Base-by-base conservation (phyloP, 2,113 vertebrate genomes). In the Myotis lucifugus region DNA sequence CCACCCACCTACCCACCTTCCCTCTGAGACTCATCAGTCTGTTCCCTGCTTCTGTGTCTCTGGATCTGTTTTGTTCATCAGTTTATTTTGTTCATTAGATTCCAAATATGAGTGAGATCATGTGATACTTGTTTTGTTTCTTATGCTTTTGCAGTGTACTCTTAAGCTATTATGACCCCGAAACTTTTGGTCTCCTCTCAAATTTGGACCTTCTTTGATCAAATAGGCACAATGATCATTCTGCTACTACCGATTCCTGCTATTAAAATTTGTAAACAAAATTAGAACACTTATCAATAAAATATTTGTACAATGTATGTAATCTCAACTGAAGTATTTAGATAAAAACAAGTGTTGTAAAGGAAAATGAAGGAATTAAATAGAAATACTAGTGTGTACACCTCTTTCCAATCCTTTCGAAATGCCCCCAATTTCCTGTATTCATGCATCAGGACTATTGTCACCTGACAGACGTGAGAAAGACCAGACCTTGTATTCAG, bases 201-300 rank as follows among this genome's bases (percentile, higher is more conserved):
- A n/a, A 27, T 61, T 73, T 91, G 32, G 17, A 54, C 0, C 5
- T 21, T 59, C 0, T 66, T 66, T 34, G 85, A 25, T 76, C 12
- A 90, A 87, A 88, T n/a, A 91, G 14, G 3, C 52, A 56, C 2
- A 19, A 29, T 90, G 40, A 70, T n/a, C 19, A 34, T 77, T 50
- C 67, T 95, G 12, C 0, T 64, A 8, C 73, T 91, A 76, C 17
- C 79, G 7, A 84, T 1, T 6, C 0, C 8, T 77, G 7, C 1
- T 64, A 56, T 96, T 66, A 90, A 97, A 93, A 81, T 64, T 0
- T 81, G 15, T 79, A 79, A 52, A 87, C 2, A 85, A 85, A 69
- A 92, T 86, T 78, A 88, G 12, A 70, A 1, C 90, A 48, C 66
- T 32, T 72, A 78, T 73, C 1, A 90, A 93, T 87, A 37, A 90